phyloP scores from a whole-genome alignment of 92 coral and sea anemone genomes.

The Epizoanthus scotinus region DNA sequence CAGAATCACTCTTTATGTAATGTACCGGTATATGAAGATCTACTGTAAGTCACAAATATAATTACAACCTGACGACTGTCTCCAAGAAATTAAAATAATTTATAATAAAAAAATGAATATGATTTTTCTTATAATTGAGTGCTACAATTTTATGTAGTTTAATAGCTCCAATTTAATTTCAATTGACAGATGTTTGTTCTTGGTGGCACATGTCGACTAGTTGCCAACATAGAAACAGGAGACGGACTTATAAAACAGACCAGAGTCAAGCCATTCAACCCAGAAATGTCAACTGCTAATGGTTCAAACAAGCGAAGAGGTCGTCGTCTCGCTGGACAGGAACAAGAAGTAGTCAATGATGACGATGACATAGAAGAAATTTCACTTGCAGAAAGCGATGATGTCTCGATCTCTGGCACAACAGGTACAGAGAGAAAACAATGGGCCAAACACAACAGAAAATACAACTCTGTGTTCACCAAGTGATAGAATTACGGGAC shows the following conservation, averaged over 20 bases:
- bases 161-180: background rate
- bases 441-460: slow-evolving; percentile 53
- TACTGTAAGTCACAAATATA: too few relatives aligned
- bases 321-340: slow-evolving; percentile 20
- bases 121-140: background rate
- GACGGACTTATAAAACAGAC: slow-evolving; percentile 66
- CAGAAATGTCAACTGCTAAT: background rate
- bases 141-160: background rate
- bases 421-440: slow-evolving; percentile 34
- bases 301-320: slow-evolving; percentile 17
- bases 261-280: slow-evolving; percentile 63
- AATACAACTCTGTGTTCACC: slow-evolving; percentile 41
- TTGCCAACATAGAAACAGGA: slow-evolving; percentile 61
- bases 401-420: background rate
- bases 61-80: too few relatives aligned
- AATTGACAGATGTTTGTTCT: slow-evolving; percentile 67
- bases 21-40: too few relatives aligned
- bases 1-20: too few relatives aligned
- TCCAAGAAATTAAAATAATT: too few relatives aligned
- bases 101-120: too few relatives aligned
- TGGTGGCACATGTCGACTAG: slow-evolving; percentile 73
- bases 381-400: slow-evolving; percentile 30
- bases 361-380: slow-evolving; percentile 32
- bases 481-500: background rate
- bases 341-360: slow-evolving; percentile 5